Percentiles rank a stretch among this genome's conserved stretches.
phyloP scores from a whole-genome alignment of 2,888 invertebrate genomes.

The Macaria liturata region DNA sequence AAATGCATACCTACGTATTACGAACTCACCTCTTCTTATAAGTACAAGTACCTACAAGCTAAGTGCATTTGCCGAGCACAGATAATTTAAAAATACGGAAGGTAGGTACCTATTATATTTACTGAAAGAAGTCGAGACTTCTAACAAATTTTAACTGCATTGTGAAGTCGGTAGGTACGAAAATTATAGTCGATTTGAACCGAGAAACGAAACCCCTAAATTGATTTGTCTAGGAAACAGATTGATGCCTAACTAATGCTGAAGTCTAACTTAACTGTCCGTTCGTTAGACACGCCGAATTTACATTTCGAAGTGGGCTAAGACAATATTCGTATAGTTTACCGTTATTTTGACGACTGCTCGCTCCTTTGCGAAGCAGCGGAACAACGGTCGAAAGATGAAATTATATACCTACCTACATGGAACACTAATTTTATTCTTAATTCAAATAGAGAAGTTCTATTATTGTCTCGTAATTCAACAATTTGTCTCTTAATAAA shows the following conservation, averaged over 20 bases:
- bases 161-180: not conserved
- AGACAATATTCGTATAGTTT: conserved; percentile 24
- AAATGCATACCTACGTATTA: conserved; percentile 1
- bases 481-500: too few species aligned
- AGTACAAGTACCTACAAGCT: not conserved
- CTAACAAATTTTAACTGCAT: not conserved
- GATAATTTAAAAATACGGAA: not conserved
- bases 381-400: not conserved
- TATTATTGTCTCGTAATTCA: too few species aligned
- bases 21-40: not conserved
- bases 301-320: conserved; percentile 24
- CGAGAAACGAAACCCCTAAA: too few species aligned
- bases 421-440: too few species aligned
- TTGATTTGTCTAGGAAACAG: not conserved
- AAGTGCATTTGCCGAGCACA: not conserved
- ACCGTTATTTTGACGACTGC: conserved; percentile 22
- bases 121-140: too few species aligned
- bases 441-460: too few species aligned
- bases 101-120: too few species aligned
- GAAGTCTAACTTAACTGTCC: conserved; percentile 18
- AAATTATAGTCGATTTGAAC: too few species aligned
- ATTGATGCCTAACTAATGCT: not conserved
- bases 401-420: too few species aligned
- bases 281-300: conserved; percentile 26
- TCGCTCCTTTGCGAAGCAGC: conserved; percentile 6